A percentile compares a stretch with the other conserved stretches of the same genome.
Conservation (phyloP, 2,113 vertebrate genomes). For the Aramus guarauna region DNA sequence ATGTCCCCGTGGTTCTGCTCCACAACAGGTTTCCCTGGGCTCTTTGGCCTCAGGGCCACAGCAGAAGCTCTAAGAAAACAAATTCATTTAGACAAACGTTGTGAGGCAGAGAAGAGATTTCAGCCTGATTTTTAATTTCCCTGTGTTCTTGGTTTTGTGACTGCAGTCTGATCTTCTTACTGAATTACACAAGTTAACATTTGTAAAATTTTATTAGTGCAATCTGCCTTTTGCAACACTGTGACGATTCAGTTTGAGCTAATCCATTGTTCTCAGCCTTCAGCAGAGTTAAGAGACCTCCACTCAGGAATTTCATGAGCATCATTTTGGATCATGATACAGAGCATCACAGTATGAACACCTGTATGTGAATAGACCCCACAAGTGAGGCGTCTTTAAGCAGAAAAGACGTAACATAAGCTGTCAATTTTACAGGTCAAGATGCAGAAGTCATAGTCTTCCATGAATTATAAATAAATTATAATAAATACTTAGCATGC, state of each 20-base stretch:
- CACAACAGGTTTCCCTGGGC: background rate
- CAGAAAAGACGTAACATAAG: background rate
- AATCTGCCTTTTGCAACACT: background rate
- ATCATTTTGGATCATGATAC: background rate
- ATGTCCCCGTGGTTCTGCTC: background rate
- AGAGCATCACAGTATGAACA: background rate
- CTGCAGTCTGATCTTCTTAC: background rate
- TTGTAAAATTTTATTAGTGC: background rate
- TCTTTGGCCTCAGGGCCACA: background rate
- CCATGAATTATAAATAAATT: background rate
- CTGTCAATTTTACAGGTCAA: background rate
- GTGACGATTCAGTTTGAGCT: background rate
- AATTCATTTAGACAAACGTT: background rate
- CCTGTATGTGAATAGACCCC: too few species aligned
- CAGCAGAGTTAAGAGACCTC: background rate
- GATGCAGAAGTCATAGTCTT: background rate
- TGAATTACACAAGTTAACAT: background rate
- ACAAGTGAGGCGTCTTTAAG: background rate
- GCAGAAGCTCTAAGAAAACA: background rate
- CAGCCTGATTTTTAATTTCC: background rate
- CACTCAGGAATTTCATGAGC: background rate
- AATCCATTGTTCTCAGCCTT: background rate
- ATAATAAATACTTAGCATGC: too few species aligned
- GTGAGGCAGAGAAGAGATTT: background rate
- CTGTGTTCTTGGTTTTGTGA: background rate